These are phyloP conservation scores for Drosophila dives DNA, from an alignment of 2,888 invertebrate genomes.

Conservation along the genomic window DNA sequence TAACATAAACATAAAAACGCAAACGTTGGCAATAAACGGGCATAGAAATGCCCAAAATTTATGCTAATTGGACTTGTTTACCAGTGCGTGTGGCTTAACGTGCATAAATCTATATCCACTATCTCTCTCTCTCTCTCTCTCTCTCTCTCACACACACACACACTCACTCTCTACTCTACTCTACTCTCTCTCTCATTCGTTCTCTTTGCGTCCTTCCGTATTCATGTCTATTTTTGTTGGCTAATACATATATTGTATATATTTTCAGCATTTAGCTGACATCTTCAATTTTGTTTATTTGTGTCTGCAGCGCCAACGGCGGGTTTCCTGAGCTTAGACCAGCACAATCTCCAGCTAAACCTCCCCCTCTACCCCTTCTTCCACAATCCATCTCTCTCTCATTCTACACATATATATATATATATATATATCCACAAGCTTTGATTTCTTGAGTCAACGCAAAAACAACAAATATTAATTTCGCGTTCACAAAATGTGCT, in stretches of 20 bases:
- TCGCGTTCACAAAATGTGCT: not conserved
- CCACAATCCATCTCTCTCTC: slow-evolving; percentile 13
- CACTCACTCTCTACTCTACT: not conserved
- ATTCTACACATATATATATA: no score
- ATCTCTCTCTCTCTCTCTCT: not conserved
- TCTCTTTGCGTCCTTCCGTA: not conserved
- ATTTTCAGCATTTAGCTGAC: slow-evolving; percentile 65
- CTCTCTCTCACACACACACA: not conserved
- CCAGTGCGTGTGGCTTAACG: slow-evolving; percentile 70
- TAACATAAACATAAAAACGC: slow-evolving; percentile 74
- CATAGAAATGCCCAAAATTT: slow-evolving; percentile 73
- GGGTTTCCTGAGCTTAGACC: slow-evolving; percentile 51
- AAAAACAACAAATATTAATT: slow-evolving; percentile 41
- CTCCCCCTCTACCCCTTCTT: slow-evolving; percentile 1
- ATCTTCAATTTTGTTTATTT: slow-evolving; percentile 72
- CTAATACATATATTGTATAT: slow-evolving; percentile 12
- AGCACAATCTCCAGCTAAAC: slow-evolving; percentile 10
- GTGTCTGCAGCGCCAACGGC: slow-evolving; percentile 61
- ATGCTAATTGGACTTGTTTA: slow-evolving; percentile 80
- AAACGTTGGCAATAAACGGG: slow-evolving; percentile 76
- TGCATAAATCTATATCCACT: slow-evolving; percentile 54
- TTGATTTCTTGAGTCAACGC: slow-evolving; percentile 74
- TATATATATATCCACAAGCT: slow-evolving; percentile 27
- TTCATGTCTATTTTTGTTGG: slow-evolving; percentile 7
- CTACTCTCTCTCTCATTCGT: slow-evolving; percentile 1